These are phyloP conservation scores for Cetonia aurata DNA, from an alignment of 2,888 invertebrate species.

Conservation along the genomic window DNA sequence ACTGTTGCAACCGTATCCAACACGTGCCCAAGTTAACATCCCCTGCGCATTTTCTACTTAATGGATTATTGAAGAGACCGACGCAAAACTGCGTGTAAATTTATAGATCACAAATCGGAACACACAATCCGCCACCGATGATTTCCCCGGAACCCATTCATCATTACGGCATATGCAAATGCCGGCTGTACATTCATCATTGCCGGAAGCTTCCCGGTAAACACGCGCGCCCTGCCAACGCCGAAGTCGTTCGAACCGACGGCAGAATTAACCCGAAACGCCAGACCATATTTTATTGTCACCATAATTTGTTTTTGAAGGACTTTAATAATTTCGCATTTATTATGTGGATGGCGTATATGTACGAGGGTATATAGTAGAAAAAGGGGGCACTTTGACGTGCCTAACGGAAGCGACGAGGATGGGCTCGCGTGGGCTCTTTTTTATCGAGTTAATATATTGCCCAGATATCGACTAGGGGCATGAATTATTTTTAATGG, in stretches of 20 bases:
- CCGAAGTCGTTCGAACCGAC: conserved; percentile 50
- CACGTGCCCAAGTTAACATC: too few species aligned
- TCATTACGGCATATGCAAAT: conserved; percentile 66
- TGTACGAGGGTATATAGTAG: background rate
- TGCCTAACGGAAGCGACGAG: background rate
- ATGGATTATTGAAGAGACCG: conserved; percentile 63
- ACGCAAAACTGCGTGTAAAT: conserved; percentile 55
- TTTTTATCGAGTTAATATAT: background rate
- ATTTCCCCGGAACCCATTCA: conserved; percentile 64
- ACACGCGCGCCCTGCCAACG: background rate
- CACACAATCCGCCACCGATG: conserved; percentile 65
- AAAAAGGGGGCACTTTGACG: background rate
- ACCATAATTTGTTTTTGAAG: conserved; percentile 60
- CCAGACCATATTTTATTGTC: conserved; percentile 61
- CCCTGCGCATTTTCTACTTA: conserved; percentile 49
- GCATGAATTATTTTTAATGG: conserved; percentile 8
- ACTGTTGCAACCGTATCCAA: too few species aligned
- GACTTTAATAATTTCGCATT: conserved; percentile 53
- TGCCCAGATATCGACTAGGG: background rate
- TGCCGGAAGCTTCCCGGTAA: conserved; percentile 49
- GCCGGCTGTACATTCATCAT: conserved; percentile 64
- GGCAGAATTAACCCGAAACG: conserved; percentile 54
- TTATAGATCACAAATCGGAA: conserved; percentile 64
- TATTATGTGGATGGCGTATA: conserved; percentile 13
- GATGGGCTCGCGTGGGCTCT: background rate